Evolutionary conservation across 2,113 vertebrate species (phyloP), one percentile per base, ranked within the genome.

Genomic region (Myodes glareolus): DNA sequence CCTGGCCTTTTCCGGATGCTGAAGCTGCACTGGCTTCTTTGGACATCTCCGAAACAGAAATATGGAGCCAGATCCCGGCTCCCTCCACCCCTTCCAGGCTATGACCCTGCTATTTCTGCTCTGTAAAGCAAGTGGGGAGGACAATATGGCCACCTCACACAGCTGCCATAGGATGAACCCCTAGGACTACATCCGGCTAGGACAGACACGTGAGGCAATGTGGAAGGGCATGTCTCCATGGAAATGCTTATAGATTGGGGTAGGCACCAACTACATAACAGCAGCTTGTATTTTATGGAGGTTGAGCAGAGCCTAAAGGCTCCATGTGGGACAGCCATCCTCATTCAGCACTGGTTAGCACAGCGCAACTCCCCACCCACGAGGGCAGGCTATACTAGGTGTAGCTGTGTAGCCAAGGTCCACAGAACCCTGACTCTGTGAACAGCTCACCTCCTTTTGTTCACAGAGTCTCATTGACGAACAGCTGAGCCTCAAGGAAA

Each of bases 401-500:
- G 63, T 23, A 67, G 58, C 65, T 17, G 21, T 33, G 61, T 23
- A 68, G 50, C 58, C 33, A 36, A 39, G 52, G 65, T 25, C 45
- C 29, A 1, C 0, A 1, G 65, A 21, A 19, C 45, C 14, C 1
- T 1, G 13, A 68, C 47, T 39, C 27, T 36, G 21, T 65, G 33
- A 67, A 11, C 70, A 45, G 36, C 47, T 19, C 27, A 23, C 4
- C 19, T 90, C 78, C 90, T 58, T 82, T 72, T 84, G 39, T 87
- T 88, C 84, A 36, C 97, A 99, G 99, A 90, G 80, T 86, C 98
- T 99, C 82, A 88, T 98, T 47, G 98, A 99, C 9, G 98, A 99
- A 91, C 99, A 99, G 96, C 97, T 99, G 21, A 97, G 98, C 94
- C 95, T 97, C 17, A 99, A 98, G 98, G 98, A 99, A 94, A 97